These are phyloP conservation scores for sheep (Ovis aries) DNA, from an alignment of 2,113 vertebrate genomes.

Conservation along the genomic window ARS-UI_Ramb_v3.0 NC_056074.1:964501-965000, in stretches of 20 bases:
- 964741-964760: neutral
- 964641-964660: neutral
- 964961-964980: neutral
- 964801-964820: neutral
- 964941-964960: neutral
- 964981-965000: neutral
- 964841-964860: slow-evolving; percentile 29
- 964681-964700: too few species aligned
- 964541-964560: slow-evolving; percentile 88
- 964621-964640: neutral
- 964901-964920: neutral
- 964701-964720: accelerated
- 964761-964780: slow-evolving; percentile 18
- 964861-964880: slow-evolving; percentile 30
- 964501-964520: slow-evolving; percentile 81
- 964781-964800: neutral
- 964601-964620: neutral
- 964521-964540: slow-evolving; percentile 85
- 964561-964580: slow-evolving; percentile 73
- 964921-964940: neutral
- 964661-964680: neutral
- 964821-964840: slow-evolving; percentile 14
- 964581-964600: slow-evolving; percentile 63
- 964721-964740: neutral
- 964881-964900: slow-evolving; percentile 35